Percentiles rank a stretch among this genome's conserved stretches.
Conservation (phyloP, 2,113 vertebrate genomes). For the Tichodroma muraria region DNA sequence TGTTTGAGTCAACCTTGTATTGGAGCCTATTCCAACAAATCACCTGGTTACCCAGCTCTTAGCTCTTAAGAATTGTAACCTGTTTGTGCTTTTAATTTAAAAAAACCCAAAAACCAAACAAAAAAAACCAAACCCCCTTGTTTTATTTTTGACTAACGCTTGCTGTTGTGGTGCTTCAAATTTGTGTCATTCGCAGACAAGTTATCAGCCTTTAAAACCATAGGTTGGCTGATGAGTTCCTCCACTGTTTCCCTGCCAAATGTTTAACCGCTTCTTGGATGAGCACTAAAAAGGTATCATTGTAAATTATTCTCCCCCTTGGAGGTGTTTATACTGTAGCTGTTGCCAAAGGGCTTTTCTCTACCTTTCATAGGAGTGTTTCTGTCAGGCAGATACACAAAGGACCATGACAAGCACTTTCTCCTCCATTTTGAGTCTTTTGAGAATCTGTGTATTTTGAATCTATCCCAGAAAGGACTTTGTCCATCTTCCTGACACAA, state of each 20-base stretch:
- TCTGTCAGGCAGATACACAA: neutral
- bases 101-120: neutral
- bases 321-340: neutral
- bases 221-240: neutral
- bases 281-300: neutral
- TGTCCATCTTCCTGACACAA: neutral
- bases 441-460: neutral
- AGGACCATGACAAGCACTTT: neutral
- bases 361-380: neutral
- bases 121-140: neutral
- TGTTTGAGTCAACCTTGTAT: neutral
- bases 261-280: neutral
- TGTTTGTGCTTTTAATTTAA: neutral
- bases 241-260: conserved; percentile 10
- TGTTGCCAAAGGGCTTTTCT: conserved; percentile 5
- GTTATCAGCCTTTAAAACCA: neutral
- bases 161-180: neutral
- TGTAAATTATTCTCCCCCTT: neutral
- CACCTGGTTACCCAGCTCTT: neutral
- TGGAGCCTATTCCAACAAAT: neutral
- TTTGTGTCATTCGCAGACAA: neutral
- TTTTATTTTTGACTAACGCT: neutral
- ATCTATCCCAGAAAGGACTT: neutral
- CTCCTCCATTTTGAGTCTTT: neutral
- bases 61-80: neutral